Conservation (phyloP, 2,888 invertebrate genomes). For the Suillia variegata region DNA sequence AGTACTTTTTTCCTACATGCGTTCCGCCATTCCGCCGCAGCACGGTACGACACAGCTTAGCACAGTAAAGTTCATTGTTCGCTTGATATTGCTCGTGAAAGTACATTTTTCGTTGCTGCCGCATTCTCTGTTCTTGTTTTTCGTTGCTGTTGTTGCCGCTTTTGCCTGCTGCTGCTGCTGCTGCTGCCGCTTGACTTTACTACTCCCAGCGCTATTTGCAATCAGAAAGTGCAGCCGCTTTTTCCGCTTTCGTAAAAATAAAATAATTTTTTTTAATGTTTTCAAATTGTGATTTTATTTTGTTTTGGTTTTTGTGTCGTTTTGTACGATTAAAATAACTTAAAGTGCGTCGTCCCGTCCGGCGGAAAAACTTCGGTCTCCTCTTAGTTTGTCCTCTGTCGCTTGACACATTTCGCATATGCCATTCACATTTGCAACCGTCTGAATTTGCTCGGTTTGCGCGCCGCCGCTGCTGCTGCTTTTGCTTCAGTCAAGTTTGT, state of each 20-base stretch:
- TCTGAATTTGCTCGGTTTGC: neutral
- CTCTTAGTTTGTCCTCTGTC: neutral
- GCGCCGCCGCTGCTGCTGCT: neutral
- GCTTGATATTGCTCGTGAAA: conserved; percentile 29
- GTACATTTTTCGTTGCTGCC: conserved; percentile 17
- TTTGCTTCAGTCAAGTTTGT: neutral
- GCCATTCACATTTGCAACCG: neutral
- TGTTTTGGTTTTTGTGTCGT: neutral
- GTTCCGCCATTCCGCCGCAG: conserved; percentile 12
- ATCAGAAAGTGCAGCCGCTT: neutral
- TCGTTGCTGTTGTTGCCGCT: no score
- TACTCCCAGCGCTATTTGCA: neutral
- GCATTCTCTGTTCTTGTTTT: no score
- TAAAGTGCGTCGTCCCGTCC: no score
- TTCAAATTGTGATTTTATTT: neutral
- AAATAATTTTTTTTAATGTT: neutral
- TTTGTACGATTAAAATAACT: conserved; percentile 13
- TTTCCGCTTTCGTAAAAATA: conserved; percentile 8
- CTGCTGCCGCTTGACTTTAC: neutral
- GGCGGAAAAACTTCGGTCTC: neutral
- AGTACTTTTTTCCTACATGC: no score
- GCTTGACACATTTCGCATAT: conserved; percentile 10
- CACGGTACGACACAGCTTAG: no score
- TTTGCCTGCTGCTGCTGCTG: neutral
- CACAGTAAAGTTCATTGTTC: conserved; percentile 32